A percentile compares a stretch with the other conserved stretches of the same genome.
Conservation (phyloP, 2,888 invertebrate species). For the Drosophila nr. perissopoda region DNA sequence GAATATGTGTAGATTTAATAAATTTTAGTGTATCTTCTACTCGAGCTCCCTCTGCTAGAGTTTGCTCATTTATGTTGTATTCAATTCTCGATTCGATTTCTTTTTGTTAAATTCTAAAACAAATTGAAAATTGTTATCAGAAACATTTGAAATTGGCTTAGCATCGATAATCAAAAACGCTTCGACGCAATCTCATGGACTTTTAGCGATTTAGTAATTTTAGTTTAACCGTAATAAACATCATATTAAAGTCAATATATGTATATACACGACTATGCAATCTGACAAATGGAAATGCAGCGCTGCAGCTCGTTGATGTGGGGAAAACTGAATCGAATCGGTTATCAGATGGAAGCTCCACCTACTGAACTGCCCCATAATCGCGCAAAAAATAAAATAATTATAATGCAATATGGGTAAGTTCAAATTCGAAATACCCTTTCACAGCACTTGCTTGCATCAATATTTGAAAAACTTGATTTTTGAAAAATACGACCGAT, state of each 20-base stretch:
- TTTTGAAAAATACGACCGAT: neutral
- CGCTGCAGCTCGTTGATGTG: conserved; percentile 8
- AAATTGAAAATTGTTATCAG: neutral
- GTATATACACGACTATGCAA: neutral
- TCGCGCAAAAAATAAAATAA: conserved; percentile 12
- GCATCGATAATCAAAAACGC: neutral
- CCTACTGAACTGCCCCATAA: conserved; percentile 57
- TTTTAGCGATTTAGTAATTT: neutral
- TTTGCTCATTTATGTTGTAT: neutral
- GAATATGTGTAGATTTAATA: neutral
- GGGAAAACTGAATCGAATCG: conserved; percentile 61
- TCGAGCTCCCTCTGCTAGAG: neutral
- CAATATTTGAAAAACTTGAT: neutral
- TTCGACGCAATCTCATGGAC: no score
- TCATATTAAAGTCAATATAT: neutral
- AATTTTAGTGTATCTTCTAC: neutral
- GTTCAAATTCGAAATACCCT: neutral
- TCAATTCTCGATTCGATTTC: neutral
- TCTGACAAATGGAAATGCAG: neutral
- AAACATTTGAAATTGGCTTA: neutral
- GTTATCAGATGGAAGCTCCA: conserved; percentile 59
- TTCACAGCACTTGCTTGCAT: neutral
- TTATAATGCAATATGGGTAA: neutral
- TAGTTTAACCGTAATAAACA: neutral
- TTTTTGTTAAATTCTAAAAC: neutral